Base-by-base conservation (phyloP, 2,797 vertebrate species). In the Craterocephalus amniculus region DNA sequence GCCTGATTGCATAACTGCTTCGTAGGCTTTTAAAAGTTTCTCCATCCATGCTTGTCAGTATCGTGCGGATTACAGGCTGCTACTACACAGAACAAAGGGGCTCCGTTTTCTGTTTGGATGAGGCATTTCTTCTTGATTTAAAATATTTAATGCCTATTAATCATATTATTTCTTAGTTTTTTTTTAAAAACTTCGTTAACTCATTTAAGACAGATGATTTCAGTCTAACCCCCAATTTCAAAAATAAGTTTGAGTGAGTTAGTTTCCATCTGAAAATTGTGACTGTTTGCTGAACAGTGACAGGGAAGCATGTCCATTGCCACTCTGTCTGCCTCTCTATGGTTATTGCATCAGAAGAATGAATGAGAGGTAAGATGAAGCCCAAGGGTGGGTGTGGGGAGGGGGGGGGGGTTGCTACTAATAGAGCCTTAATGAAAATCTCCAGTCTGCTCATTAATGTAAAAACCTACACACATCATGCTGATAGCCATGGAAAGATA, bases 401-500 rank as follows among this genome's bases (percentile, higher is more conserved):
- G n/a, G n/a, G n/a, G n/a, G n/a, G n/a, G n/a, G n/a, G n/a, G n/a
- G n/a, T n/a, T n/a, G n/a, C n/a, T 70, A 68, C 72, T 88, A 87
- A 89, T 89, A 72, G 79, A 60, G 62, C 73, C 79, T 80, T 89
- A 88, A 92, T 92, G 78, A 88, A 90, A 83, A 83, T 82, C 82
- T 85, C 74, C 34, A 38, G 79, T 74, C 86, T 83, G 77, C 78
- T 90, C 67, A 85, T 89, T 89, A 91, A 80, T 77, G 67, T 74
- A 63, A 56, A 88, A 78, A 78, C 43, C 77, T 55, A 70, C 64
- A 84, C 80, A 80, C 67, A 78, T 48, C 54, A 56, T 58, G 16
- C 58, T 76, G 38, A 76, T 29, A 29, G 36, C 38, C 45, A 24
- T 11, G 31, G 67, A 72, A 38, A 14, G 24, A 51, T 60, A 60